A percentile compares a stretch with the other conserved stretches of the same genome.
Evolutionary conservation across 2,113 vertebrate genomes (phyloP).

Genomic region (Aptenodytes forsteri): DNA sequence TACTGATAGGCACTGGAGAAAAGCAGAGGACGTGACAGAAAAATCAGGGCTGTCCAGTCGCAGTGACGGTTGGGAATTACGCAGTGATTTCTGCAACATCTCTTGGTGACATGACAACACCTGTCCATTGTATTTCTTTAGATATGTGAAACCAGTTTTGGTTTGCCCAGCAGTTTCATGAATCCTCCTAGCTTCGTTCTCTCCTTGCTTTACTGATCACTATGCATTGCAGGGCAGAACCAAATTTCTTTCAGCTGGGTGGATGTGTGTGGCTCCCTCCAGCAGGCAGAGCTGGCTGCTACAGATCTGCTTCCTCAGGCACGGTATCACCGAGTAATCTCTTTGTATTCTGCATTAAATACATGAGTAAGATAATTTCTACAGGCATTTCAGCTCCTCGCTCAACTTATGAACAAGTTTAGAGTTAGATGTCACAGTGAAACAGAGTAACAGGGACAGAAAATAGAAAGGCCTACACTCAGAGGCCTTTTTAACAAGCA

Average conservation of each 20-base stretch:
- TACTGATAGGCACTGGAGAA: not conserved
- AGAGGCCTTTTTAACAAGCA: not conserved
- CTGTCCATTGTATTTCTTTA: not conserved
- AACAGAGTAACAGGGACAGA: not conserved
- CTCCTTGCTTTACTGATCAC: not conserved
- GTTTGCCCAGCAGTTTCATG: not conserved
- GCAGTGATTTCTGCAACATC: not conserved
- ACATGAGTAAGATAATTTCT: not conserved
- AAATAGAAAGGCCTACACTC: not conserved
- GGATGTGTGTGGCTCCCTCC: not conserved
- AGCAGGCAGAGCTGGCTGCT: not conserved
- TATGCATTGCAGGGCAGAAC: not conserved
- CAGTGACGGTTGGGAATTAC: not conserved
- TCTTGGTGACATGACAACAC: not conserved
- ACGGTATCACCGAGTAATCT: not conserved
- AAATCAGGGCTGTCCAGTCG: not conserved
- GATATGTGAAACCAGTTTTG: not conserved
- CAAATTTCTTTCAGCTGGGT: rapidly evolving
- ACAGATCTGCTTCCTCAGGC: not conserved
- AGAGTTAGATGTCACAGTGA: not conserved
- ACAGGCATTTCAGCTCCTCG: not conserved
- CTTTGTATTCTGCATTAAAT: not conserved
- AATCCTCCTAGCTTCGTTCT: not conserved
- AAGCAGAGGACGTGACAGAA: not conserved
- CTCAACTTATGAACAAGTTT: not conserved